Conservation (phyloP, 2,888 invertebrate genomes). For the Andrena praecox region DNA sequence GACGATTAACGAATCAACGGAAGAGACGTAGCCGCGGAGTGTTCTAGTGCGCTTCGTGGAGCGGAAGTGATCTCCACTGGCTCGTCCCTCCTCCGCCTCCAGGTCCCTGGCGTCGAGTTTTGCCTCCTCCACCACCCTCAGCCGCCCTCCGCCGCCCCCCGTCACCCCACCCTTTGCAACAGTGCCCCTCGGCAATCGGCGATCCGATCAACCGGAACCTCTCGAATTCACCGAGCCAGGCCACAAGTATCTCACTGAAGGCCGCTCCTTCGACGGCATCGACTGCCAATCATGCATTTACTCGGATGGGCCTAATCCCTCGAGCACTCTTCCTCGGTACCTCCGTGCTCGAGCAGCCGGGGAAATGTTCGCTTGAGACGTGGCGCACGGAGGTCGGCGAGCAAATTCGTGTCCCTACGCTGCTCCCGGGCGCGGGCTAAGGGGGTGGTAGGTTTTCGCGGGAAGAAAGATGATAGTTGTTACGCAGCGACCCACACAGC, state of each 20-base stretch:
- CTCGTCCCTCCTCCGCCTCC: conserved; percentile 52
- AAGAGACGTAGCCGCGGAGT: conserved; percentile 63
- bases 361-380: conserved; percentile 33
- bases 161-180: conserved; percentile 42
- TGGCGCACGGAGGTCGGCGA: neutral
- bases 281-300: conserved; percentile 82
- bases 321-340: conserved; percentile 74
- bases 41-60: conserved; percentile 72
- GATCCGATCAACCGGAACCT: conserved; percentile 80
- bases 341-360: conserved; percentile 7
- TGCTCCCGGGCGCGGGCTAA: no score
- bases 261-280: conserved; percentile 75
- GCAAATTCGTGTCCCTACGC: neutral
- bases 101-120: conserved; percentile 60
- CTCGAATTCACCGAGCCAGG: conserved; percentile 77
- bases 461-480: no score
- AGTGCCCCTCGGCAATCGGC: conserved; percentile 75
- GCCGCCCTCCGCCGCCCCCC: conserved; percentile 39
- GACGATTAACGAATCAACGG: conserved; percentile 68
- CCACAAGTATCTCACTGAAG: conserved; percentile 80
- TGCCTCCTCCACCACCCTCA: conserved; percentile 44
- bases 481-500: no score
- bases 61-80: conserved; percentile 73
- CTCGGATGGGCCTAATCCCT: conserved; percentile 80
- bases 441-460: no score